Evolutionary conservation across 1,140 invertebrate species (phyloP), one percentile per base, ranked within the genome.

Genomic region (Cecropterus lyciades): DNA sequence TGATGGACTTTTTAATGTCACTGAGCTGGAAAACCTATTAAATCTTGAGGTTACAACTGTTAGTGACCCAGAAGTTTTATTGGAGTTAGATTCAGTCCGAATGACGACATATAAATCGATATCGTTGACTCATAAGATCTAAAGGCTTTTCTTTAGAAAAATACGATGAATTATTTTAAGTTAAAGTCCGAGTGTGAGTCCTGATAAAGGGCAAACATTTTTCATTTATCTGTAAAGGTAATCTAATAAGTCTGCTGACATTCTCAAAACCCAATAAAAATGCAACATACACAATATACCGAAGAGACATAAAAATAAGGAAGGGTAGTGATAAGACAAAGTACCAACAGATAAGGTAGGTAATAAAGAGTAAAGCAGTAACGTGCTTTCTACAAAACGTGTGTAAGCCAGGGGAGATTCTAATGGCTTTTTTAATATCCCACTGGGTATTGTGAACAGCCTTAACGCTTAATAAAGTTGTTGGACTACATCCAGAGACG

Each of bases 1-100:
- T 62, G 46, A 62, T 51, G 57, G 46, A 40, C 27, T 51, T 49
- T 62, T 62, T 62, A 62, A 62, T 62, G 57, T 62, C 30, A 40
- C 33, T 37, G 30, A 62, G 46, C 59, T 62, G 46, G 16, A 51
- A 51, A 62, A 49, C 30, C 46, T n/a, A 51, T 62, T 40, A 62
- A 60, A 62, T 20, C 27, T 62, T 16, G 30, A 51, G 15, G 30
- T 51, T 49, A 16, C 15, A 51, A 37, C 46, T 51, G 45, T 13
- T 10, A 51, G 45, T 24, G 27, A 51, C 51, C 30, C 13, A 49
- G 46, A 42, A 15, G n/a, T 62, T 60, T 51, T 62, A 62, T 62
- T 51, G 46, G 30, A 62, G 46, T 62, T 62, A 46, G 59, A 62
- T 48, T 15, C 30, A 17, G 48, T 62, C 59, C 59, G 40, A 60